Conservation (phyloP, 2,113 vertebrate species). For the Microcebus tavaratra region DNA sequence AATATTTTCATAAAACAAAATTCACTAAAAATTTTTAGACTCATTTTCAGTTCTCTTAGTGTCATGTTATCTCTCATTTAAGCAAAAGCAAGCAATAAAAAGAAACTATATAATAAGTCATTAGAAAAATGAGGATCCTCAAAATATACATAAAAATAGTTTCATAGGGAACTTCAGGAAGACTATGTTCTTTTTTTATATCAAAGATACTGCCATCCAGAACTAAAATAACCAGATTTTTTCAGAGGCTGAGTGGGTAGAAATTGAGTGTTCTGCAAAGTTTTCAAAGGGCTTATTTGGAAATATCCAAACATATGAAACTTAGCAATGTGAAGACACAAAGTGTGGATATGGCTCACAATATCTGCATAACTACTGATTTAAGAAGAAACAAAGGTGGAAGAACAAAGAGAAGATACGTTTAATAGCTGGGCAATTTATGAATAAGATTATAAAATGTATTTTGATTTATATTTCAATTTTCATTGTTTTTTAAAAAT, state of each 20-base stretch:
- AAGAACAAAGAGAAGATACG: neutral
- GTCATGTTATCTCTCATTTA: neutral
- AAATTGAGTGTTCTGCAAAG: neutral
- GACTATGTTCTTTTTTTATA: neutral
- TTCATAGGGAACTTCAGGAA: neutral
- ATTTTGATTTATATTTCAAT: neutral
- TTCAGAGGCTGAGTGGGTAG: neutral
- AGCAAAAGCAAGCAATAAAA: neutral
- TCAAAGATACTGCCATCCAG: neutral
- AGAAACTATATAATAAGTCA: neutral
- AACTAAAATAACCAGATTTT: slow-evolving; percentile 21
- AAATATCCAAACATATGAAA: neutral
- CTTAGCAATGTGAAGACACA: neutral
- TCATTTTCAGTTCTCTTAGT: neutral
- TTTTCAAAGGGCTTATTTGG: neutral
- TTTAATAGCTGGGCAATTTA: neutral
- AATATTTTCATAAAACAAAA: neutral
- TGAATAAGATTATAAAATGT: neutral
- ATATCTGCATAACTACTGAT: neutral
- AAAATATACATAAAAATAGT: neutral
- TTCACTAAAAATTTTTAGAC: neutral
- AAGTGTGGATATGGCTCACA: neutral
- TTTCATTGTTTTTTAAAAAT: neutral
- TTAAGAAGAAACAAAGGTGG: neutral
- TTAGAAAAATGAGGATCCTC: neutral